A percentile compares a stretch with the other conserved stretches of the same genome.
These are phyloP conservation scores for Dryomyza anilis DNA, from an alignment of 2,888 invertebrate species.

Conservation along the genomic window DNA sequence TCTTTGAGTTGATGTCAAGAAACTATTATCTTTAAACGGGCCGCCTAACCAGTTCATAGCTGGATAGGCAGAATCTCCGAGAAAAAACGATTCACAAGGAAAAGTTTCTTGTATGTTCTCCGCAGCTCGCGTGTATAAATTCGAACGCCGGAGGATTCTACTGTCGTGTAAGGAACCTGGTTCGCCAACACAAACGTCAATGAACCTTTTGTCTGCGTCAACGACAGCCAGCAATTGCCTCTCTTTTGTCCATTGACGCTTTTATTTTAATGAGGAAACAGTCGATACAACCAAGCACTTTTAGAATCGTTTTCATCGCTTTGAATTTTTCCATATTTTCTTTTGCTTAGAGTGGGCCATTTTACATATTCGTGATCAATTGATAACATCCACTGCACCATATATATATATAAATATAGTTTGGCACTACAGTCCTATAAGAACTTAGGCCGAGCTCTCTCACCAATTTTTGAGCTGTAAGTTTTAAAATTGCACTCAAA, in stretches of 20 bases:
- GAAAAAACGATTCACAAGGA: background rate
- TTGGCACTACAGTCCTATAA: too few relatives aligned
- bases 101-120: too few relatives aligned
- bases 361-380: too few relatives aligned
- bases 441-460: too few relatives aligned
- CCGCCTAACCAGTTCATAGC: background rate
- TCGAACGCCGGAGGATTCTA: background rate
- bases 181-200: too few relatives aligned
- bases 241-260: background rate
- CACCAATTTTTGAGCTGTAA: too few relatives aligned
- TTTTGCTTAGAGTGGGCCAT: too few relatives aligned
- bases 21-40: background rate
- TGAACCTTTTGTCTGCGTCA: background rate
- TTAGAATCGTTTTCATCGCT: background rate
- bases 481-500: too few relatives aligned
- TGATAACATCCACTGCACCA: too few relatives aligned
- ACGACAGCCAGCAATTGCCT: background rate
- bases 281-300: background rate
- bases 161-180: too few relatives aligned
- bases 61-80: background rate
- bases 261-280: background rate
- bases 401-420: too few relatives aligned
- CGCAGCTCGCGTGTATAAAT: background rate
- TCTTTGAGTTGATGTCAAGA: background rate
- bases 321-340: background rate